Conservation (phyloP, 2,113 vertebrate species). For the Atractosteus spatula region DNA sequence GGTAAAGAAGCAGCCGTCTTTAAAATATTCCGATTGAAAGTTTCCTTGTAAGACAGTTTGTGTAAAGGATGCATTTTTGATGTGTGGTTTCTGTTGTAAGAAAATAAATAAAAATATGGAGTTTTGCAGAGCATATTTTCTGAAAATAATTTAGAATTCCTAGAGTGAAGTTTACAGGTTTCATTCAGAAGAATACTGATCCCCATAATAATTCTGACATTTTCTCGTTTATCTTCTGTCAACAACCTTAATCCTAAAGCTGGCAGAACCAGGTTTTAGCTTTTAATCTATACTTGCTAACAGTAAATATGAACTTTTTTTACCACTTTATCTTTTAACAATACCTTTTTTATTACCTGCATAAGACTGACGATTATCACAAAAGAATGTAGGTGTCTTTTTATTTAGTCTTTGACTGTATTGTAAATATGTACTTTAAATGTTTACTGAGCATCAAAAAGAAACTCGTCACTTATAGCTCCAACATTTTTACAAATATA, state of each 20-base stretch:
- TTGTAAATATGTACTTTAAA: too few relatives aligned
- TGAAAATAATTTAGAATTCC: not conserved
- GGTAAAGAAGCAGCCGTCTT: constrained; percentile 1
- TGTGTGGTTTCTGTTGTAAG: constrained; percentile 10
- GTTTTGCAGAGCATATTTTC: not conserved
- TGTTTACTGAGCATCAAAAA: too few relatives aligned
- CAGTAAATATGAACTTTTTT: constrained; percentile 20
- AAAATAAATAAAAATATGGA: constrained; percentile 16
- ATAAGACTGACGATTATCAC: not conserved
- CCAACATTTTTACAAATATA: too few relatives aligned
- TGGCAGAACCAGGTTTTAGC: not conserved
- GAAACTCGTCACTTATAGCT: too few relatives aligned
- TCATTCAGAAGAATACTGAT: constrained; percentile 5
- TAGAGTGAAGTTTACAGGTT: constrained; percentile 3
- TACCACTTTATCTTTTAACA: not conserved
- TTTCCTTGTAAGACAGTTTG: constrained; percentile 18
- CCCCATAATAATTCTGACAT: constrained; percentile 3
- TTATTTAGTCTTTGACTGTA: too few relatives aligned
- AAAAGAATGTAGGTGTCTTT: not conserved
- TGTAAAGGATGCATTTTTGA: not conserved
- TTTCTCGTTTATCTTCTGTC: constrained; percentile 17
- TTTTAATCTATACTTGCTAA: constrained; percentile 15
- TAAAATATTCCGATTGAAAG: constrained; percentile 15
- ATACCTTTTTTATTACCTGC: constrained; percentile 7
- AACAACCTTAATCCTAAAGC: constrained; percentile 18